These are phyloP conservation scores for Geophilus truncorum DNA, from an alignment of 2,888 invertebrate species.

Conservation along the genomic window DNA sequence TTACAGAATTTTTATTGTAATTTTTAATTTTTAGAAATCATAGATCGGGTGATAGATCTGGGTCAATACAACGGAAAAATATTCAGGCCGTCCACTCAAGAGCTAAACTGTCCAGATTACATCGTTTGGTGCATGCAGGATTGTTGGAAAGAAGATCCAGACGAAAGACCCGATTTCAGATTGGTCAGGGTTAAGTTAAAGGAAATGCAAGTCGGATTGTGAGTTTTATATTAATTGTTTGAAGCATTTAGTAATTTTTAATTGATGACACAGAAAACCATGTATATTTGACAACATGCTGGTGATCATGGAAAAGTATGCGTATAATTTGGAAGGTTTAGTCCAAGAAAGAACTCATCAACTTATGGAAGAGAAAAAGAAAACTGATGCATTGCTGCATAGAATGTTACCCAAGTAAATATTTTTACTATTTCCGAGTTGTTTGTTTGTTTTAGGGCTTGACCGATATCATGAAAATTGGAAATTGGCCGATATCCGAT, in stretches of 20 bases:
- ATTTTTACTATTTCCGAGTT: too few species aligned
- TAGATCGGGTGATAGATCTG: conserved; percentile 44
- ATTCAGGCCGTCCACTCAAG: conserved; percentile 39
- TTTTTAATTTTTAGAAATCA: conserved; percentile 44
- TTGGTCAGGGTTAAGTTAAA: conserved; percentile 46
- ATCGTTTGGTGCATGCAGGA: conserved; percentile 46
- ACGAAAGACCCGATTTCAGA: conserved; percentile 49
- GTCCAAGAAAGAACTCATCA: conserved; percentile 78
- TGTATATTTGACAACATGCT: conserved; percentile 87
- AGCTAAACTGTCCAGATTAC: conserved; percentile 45
- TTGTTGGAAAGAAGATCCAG: conserved; percentile 50
- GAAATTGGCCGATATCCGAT: too few species aligned
- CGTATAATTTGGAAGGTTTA: conserved; percentile 73
- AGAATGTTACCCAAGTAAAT: conserved; percentile 77
- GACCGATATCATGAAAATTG: too few species aligned
- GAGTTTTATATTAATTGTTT: conserved; percentile 49
- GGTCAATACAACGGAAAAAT: conserved; percentile 48
- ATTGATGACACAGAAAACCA: conserved; percentile 58
- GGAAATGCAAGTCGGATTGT: conserved; percentile 70
- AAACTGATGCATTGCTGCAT: conserved; percentile 74
- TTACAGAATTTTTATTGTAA: conserved; percentile 4
- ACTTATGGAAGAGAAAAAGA: conserved; percentile 73
- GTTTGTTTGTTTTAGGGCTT: too few species aligned
- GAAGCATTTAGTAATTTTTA: not conserved
- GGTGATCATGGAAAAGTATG: conserved; percentile 85